phyloP scores from a whole-genome alignment of 2,113 vertebrate genomes.

The Limanda limanda region DNA sequence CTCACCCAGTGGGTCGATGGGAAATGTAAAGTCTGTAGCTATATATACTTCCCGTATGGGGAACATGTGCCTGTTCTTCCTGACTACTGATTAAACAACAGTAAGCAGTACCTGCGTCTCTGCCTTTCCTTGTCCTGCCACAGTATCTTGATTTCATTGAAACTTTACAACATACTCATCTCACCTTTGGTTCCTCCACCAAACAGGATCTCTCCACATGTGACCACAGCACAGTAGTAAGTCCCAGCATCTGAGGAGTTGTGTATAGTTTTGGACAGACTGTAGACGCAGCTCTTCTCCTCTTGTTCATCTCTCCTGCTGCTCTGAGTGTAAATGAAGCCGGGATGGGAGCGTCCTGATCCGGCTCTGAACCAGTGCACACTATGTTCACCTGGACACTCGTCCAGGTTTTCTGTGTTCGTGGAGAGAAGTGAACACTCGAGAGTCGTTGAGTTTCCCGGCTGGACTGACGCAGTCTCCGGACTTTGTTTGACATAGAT shows the following conservation, averaged over 20 bases:
- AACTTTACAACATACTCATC: too few species aligned
- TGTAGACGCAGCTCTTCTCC: constrained; percentile 44
- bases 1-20: too few species aligned
- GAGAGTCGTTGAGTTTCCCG: constrained; percentile 36
- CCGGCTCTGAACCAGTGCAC: constrained; percentile 58
- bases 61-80: too few species aligned
- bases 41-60: too few species aligned
- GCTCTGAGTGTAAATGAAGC: constrained; percentile 32
- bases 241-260: constrained; percentile 42
- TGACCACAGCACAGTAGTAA: constrained; percentile 51
- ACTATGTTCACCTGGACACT: constrained; percentile 36
- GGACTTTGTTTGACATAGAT: constrained; percentile 24
- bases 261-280: constrained; percentile 45
- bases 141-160: too few species aligned
- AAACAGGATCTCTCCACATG: constrained; percentile 52
- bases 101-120: too few species aligned
- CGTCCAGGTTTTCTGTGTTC: background rate
- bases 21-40: too few species aligned
- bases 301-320: background rate
- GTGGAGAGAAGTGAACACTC: constrained; percentile 58
- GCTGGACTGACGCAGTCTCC: background rate
- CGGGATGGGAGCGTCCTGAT: background rate
- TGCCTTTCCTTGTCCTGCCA: too few species aligned
- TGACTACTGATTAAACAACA: too few species aligned
- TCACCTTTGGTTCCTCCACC: constrained; percentile 42